Percentiles rank a stretch among this genome's conserved stretches.
These are phyloP conservation scores for Tenebrosternarchus preto DNA, from an alignment of 2,113 vertebrate genomes.

Conservation along the genomic window DNA sequence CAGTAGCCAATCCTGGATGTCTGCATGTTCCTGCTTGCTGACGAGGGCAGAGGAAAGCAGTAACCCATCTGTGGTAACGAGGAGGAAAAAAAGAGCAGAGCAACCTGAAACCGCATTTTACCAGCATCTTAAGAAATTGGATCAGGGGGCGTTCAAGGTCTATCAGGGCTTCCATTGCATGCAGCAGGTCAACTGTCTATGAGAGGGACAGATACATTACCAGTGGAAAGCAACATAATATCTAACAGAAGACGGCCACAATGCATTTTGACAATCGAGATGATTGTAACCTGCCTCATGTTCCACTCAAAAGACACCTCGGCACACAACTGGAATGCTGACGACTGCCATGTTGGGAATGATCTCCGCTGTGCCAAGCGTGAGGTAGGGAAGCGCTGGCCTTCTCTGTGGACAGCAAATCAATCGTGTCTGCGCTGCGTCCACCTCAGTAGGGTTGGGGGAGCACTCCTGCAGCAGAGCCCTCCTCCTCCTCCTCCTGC, in stretches of 20 bases:
- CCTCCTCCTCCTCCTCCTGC: slow-evolving; percentile 20
- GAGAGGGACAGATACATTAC: slow-evolving; percentile 55
- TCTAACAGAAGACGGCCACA: slow-evolving; percentile 41
- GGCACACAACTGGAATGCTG: slow-evolving; percentile 19
- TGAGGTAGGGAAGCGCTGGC: slow-evolving; percentile 24
- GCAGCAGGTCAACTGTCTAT: slow-evolving; percentile 56
- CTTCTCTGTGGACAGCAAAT: slow-evolving; percentile 34
- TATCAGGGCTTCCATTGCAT: slow-evolving; percentile 57
- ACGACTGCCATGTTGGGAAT: neutral
- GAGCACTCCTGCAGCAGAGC: slow-evolving; percentile 46
- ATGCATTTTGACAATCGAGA: slow-evolving; percentile 51
- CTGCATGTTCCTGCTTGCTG: too few relatives aligned
- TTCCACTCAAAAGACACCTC: slow-evolving; percentile 26
- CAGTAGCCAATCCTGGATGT: neutral
- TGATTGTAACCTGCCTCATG: slow-evolving; percentile 40
- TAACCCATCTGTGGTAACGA: neutral
- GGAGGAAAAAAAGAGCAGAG: slow-evolving; percentile 17
- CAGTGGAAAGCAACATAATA: slow-evolving; percentile 54
- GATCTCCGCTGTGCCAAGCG: neutral
- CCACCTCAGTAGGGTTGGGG: slow-evolving; percentile 50
- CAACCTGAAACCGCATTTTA: slow-evolving; percentile 47
- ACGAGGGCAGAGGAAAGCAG: neutral
- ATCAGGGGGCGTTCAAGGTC: slow-evolving; percentile 52
- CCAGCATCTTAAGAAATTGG: slow-evolving; percentile 58
- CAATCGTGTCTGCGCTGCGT: slow-evolving; percentile 43